Conservation (phyloP, 2,888 invertebrate genomes). For the Reticulitermes lucifugus region DNA sequence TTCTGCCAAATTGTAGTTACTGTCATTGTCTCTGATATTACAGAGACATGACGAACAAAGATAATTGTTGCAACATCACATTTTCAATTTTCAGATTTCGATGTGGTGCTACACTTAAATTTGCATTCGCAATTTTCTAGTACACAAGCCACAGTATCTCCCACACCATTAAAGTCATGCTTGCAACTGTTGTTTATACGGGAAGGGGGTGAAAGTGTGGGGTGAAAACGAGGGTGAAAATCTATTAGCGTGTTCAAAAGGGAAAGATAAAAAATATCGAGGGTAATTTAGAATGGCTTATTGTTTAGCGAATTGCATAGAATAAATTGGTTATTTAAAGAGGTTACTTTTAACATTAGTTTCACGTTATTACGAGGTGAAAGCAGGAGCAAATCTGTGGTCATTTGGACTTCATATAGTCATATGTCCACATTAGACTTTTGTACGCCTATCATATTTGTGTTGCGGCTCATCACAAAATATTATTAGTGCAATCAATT, state of each 20-base stretch:
- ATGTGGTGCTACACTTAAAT: neutral
- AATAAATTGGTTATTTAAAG: neutral
- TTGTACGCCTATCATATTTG: no score
- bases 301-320: constrained; percentile 10
- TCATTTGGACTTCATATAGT: no score
- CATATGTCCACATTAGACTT: no score
- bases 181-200: constrained; percentile 21
- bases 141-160: constrained; percentile 8
- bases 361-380: no score
- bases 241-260: constrained; percentile 34
- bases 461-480: no score
- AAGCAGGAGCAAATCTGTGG: no score
- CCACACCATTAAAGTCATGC: constrained; percentile 7
- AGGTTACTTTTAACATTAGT: neutral
- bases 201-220: constrained; percentile 21
- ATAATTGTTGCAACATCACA: neutral
- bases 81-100: neutral
- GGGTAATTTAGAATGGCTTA: constrained; percentile 21
- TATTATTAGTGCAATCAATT: no score
- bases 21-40: neutral
- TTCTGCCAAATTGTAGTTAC: no score
- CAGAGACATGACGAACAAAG: neutral
- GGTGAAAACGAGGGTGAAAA: constrained; percentile 30
- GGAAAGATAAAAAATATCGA: neutral
- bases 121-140: constrained; percentile 14